phyloP scores from a whole-genome alignment of 37 sponge, comb jelly and placozoan genomes.

The Spongia lamella region DNA sequence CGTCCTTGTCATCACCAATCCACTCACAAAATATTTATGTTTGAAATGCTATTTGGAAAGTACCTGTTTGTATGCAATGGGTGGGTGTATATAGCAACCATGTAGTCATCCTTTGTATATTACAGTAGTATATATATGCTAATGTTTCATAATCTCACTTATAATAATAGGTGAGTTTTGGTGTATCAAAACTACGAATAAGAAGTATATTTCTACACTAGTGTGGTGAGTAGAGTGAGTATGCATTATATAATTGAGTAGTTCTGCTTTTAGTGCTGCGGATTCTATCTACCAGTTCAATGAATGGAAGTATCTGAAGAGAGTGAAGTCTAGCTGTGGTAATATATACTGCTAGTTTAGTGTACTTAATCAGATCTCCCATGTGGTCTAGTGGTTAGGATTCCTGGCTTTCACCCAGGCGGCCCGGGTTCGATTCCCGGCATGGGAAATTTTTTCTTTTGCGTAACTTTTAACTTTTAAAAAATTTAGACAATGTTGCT shows the following conservation, averaged over 20 bases:
- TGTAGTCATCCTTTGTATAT: no score
- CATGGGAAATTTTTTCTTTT: background rate
- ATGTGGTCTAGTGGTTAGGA: conserved; percentile 89
- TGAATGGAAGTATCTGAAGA: background rate
- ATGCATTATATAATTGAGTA: background rate
- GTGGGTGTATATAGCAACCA: no score
- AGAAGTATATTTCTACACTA: background rate
- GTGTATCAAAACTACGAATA: conserved; percentile 1
- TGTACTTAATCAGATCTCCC: conserved; percentile 17
- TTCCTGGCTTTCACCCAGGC: conserved; percentile 89
- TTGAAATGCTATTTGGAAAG: no score
- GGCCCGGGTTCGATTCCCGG: conserved; percentile 90
- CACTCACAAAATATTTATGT: no score
- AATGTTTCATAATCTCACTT: no score
- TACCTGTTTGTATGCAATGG: no score
- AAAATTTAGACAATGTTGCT: no score
- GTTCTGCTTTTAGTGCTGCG: no score
- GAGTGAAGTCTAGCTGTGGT: background rate
- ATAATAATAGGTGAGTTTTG: background rate
- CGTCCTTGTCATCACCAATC: no score
- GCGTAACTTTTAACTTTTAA: no score
- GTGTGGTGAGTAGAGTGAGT: background rate
- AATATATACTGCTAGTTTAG: background rate
- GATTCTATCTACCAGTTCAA: background rate
- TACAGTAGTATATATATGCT: no score